Percentiles rank a stretch among this genome's conserved stretches.
These are phyloP conservation scores for Cottoperca gobio DNA, from an alignment of 2,797 vertebrate species.

Conservation along the genomic window DNA sequence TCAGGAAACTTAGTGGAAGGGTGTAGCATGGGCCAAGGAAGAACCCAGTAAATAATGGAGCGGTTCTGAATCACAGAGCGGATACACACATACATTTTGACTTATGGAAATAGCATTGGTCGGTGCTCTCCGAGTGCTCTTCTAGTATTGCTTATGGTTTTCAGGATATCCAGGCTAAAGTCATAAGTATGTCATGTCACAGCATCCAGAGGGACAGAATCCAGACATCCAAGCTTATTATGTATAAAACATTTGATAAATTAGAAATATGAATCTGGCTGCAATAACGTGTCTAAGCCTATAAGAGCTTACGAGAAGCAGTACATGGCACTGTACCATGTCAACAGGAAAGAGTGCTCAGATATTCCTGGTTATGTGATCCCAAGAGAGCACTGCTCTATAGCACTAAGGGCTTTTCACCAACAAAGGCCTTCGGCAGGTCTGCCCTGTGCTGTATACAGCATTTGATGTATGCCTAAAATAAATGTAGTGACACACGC, in stretches of 20 bases:
- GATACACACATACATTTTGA: too few relatives aligned
- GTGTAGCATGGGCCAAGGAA: too few relatives aligned
- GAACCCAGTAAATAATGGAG: too few relatives aligned
- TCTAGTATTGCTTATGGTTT: background rate
- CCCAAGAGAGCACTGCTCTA: slow-evolving; percentile 24
- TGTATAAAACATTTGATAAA: background rate
- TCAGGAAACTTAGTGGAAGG: too few relatives aligned
- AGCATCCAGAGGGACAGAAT: slow-evolving; percentile 5
- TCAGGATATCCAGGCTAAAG: background rate
- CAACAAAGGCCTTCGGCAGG: slow-evolving; percentile 1
- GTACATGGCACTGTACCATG: background rate
- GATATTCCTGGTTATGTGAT: background rate
- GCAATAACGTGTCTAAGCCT: background rate
- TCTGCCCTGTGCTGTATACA: background rate
- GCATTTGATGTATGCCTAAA: background rate
- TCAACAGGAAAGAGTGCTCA: slow-evolving; percentile 22
- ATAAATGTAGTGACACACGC: background rate
- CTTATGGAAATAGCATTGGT: too few relatives aligned
- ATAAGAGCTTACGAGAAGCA: slow-evolving; percentile 1
- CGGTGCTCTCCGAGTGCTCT: too few relatives aligned
- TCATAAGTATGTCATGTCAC: background rate
- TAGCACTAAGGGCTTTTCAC: background rate
- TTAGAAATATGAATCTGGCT: background rate
- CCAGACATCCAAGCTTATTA: background rate
- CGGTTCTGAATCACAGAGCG: too few relatives aligned